Evolutionary conservation across 2,888 invertebrate genomes (phyloP), one percentile per base, ranked within the genome.

Genomic region (Plebejus anna): DNA sequence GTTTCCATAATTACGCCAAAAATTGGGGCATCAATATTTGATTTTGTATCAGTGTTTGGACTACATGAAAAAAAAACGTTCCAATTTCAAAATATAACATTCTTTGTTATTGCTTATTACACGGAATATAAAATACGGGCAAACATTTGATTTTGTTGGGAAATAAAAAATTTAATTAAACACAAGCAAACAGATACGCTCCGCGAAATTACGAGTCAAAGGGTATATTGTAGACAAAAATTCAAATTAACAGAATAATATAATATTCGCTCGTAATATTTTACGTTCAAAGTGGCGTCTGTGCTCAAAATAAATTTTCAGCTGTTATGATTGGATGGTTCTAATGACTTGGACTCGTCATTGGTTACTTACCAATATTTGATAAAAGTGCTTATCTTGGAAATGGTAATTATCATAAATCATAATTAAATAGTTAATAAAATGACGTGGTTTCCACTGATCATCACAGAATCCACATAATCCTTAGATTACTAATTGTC

Each of bases 131-230:
- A 73, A 73, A 73, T 73, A 76, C 76, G 71, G 36, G 57, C 28
- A 77, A 76, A 76, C 61, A 76, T 76, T 77, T 47, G 77, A 78
- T 79, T 80, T 79, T 79, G 79, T 77, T 76, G 75, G 59, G 77
- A 76, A 77, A 79, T 79, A 78, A 87, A 85, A 87, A 85, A 86
- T 88, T 90, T 86, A 89, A 90, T 90, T 89, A 89, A 89, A 88
- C 86, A 85, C 59, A 28, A 51, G 86, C 84, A 88, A 89, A 89
- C 86, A 87, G 57, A 76, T n/a, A 76, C 55, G 84, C 82, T 79
- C 79, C 79, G 82, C 86, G 82, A 66, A 89, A 84, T 86, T 87
- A 87, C 87, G 81, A 71, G 71, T 71, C 38, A 73, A 73, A 73
- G 47, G 73, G 73, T 73, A 73, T 28, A 22, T 22, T 22, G 73